Evolutionary conservation across 2,797 vertebrate species (phyloP).

Genomic region (Enteromius afrohamiltoni): DNA sequence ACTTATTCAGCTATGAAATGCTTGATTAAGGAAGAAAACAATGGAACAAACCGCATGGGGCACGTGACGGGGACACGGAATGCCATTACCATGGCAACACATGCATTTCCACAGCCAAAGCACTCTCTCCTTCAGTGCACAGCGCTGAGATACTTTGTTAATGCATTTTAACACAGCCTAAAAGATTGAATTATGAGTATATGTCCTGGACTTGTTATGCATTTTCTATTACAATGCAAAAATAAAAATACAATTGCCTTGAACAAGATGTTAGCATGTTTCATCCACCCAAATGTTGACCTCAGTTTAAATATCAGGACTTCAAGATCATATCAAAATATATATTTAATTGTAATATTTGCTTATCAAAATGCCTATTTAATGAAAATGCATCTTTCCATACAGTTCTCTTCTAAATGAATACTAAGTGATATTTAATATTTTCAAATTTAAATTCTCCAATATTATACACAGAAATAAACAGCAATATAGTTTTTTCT

Average conservation of each 20-base stretch:
- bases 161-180: constrained; percentile 39
- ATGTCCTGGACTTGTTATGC: not conserved
- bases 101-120: constrained; percentile 39
- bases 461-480: not conserved
- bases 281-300: not conserved
- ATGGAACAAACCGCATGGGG: not conserved
- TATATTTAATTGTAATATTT: not conserved
- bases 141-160: constrained; percentile 37
- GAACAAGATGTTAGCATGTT: not conserved
- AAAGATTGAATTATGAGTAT: not conserved
- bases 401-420: not conserved
- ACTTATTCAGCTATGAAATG: constrained; percentile 41
- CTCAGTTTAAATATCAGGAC: not conserved
- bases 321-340: no score
- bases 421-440: not conserved
- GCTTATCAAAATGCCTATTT: not conserved
- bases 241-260: not conserved
- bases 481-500: not conserved
- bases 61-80: not conserved
- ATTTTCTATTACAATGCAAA: not conserved
- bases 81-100: constrained; percentile 55
- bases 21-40: constrained; percentile 33
- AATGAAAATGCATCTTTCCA: not conserved
- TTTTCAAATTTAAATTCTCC: not conserved
- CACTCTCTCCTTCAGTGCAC: constrained; percentile 19